These are phyloP conservation scores for Intellagama lesueurii DNA, from an alignment of 2,797 vertebrate species.

Conservation along the genomic window DNA sequence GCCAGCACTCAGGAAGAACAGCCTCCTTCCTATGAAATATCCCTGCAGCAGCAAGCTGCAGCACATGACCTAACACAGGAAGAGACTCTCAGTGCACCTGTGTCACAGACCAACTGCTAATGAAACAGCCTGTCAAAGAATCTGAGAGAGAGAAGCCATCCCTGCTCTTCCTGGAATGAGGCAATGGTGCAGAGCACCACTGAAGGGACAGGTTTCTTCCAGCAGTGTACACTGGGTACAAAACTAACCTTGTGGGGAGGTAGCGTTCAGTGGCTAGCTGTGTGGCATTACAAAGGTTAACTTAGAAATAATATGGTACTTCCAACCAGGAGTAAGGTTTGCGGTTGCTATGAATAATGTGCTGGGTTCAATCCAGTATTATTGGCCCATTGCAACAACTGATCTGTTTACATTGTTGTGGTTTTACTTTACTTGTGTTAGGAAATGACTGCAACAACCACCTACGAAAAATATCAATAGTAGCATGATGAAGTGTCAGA, in stretches of 20 bases:
- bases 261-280: background rate
- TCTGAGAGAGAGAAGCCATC: conserved; percentile 6
- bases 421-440: background rate
- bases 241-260: background rate
- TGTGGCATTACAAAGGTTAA: conserved; percentile 10
- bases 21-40: conserved; percentile 80
- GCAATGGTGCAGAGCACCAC: accelerated
- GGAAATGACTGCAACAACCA: background rate
- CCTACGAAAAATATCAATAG: background rate
- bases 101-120: conserved; percentile 27
- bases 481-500: background rate
- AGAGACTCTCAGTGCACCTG: background rate
- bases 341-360: background rate
- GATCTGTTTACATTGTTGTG: background rate
- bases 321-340: conserved; percentile 3
- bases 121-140: background rate
- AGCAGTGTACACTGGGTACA: accelerated
- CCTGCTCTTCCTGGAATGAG: background rate
- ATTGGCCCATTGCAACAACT: background rate
- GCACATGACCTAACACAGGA: background rate
- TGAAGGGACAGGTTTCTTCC: background rate
- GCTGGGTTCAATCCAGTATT: background rate
- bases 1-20: conserved; percentile 71
- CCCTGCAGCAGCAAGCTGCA: background rate
- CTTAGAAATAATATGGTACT: background rate